Percentiles rank a stretch among this genome's conserved stretches.
Evolutionary conservation across 2,113 vertebrate genomes (phyloP).

Genomic region (Enhydra lutris): DNA sequence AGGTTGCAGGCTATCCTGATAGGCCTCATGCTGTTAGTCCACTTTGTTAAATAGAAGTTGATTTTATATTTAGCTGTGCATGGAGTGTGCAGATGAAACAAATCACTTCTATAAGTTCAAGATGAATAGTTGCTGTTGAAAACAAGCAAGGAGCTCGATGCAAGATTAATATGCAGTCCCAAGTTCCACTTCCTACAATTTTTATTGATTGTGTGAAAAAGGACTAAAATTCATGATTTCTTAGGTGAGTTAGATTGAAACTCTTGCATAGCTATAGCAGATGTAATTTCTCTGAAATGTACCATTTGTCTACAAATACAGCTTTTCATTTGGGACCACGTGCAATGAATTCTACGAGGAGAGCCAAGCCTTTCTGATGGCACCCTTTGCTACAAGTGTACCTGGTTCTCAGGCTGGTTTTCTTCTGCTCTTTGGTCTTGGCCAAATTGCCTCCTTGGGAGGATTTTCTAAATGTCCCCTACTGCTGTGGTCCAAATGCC

Average conservation of each 20-base stretch:
- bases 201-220: constrained; percentile 82
- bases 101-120: constrained; percentile 79
- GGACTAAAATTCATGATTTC: constrained; percentile 65
- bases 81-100: constrained; percentile 78
- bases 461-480: constrained; percentile 44
- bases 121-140: constrained; percentile 81
- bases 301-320: constrained; percentile 57
- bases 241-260: constrained; percentile 76
- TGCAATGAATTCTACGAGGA: constrained; percentile 54
- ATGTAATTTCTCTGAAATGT: constrained; percentile 77
- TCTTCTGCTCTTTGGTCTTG: constrained; percentile 17
- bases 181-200: constrained; percentile 80
- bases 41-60: constrained; percentile 82
- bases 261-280: constrained; percentile 67
- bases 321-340: constrained; percentile 49
- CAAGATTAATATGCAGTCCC: constrained; percentile 85
- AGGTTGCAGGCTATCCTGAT: constrained; percentile 57
- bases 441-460: constrained; percentile 42
- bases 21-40: constrained; percentile 73
- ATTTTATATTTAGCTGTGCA: constrained; percentile 81
- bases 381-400: background rate
- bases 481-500: constrained; percentile 58
- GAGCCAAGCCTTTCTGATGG: background rate
- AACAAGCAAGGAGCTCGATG: constrained; percentile 77
- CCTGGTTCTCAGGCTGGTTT: background rate